Percentiles rank a stretch among this genome's conserved stretches.
phyloP scores from a whole-genome alignment of 1,140 invertebrate species.

The Eufriesea mexicana region DNA sequence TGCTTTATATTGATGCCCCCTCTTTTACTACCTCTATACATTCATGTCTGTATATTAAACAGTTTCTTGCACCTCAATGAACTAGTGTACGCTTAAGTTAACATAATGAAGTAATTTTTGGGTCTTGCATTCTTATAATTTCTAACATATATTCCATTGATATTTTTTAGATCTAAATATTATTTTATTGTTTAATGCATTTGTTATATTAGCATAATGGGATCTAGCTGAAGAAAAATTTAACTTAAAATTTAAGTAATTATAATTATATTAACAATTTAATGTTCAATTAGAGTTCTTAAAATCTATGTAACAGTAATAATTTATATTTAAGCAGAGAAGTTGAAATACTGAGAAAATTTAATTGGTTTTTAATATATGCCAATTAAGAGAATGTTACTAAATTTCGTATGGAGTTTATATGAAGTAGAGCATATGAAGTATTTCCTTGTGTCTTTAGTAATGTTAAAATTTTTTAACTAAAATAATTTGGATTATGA shows the following conservation, averaged over 20 bases:
- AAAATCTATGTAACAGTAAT: not conserved
- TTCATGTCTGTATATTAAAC: constrained; percentile 65
- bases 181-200: not conserved
- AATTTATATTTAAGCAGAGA: not conserved
- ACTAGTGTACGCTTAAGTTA: constrained; percentile 19
- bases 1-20: constrained; percentile 76
- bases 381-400: constrained; percentile 55
- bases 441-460: constrained; percentile 56
- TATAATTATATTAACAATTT: constrained; percentile 2
- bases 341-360: constrained; percentile 1
- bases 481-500: not conserved
- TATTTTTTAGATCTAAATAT: not conserved
- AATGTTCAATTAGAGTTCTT: not conserved
- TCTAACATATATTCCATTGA: constrained; percentile 22
- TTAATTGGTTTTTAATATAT: constrained; percentile 57
- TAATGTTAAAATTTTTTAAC: constrained; percentile 19
- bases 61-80: constrained; percentile 54
- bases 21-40: constrained; percentile 46
- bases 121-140: not conserved
- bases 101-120: not conserved
- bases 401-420: constrained; percentile 44
- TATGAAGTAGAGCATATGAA: constrained; percentile 71
- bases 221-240: not conserved
- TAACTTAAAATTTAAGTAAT: not conserved
- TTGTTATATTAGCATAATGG: not conserved